Percentiles rank a stretch among this genome's conserved stretches.
Conservation (phyloP, 2,888 invertebrate species). For the Drosophila leonis region DNA sequence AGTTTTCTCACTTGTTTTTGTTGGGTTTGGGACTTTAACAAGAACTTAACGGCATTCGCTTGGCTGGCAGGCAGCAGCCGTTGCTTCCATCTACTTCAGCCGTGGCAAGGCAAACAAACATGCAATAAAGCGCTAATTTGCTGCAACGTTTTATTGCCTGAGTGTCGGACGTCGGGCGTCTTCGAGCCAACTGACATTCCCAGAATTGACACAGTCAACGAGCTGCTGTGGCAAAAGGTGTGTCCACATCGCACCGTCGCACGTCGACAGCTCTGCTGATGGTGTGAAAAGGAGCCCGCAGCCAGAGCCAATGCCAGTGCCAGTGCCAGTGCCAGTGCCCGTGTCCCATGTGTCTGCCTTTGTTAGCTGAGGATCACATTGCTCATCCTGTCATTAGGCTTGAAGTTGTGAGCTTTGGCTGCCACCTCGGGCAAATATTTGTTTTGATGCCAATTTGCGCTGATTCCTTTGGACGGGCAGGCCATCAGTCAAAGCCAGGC, state of each 20-base stretch:
- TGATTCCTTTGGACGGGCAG: conserved; percentile 75
- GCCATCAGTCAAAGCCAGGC: conserved; percentile 44
- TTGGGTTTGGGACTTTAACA: conserved; percentile 42
- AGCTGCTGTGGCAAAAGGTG: conserved; percentile 63
- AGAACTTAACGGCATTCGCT: conserved; percentile 65
- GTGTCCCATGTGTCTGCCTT: conserved; percentile 31
- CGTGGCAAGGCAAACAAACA: conserved; percentile 66
- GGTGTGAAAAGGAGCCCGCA: conserved; percentile 67
- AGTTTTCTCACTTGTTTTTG: no score
- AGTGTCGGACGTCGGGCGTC: conserved; percentile 10
- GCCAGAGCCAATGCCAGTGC: conserved; percentile 5
- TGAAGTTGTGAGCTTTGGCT: conserved; percentile 58
- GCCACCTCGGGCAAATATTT: conserved; percentile 79
- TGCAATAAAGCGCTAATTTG: conserved; percentile 77
- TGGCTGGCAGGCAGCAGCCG: conserved; percentile 39
- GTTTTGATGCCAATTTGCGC: conserved; percentile 78
- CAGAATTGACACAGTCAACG: conserved; percentile 75
- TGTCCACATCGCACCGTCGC: conserved; percentile 67
- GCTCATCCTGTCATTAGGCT: conserved; percentile 72
- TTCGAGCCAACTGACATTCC: conserved; percentile 57
- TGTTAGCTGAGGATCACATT: conserved; percentile 44
- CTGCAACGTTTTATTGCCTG: conserved; percentile 69
- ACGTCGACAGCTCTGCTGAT: conserved; percentile 41
- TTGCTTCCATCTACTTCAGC: conserved; percentile 24
- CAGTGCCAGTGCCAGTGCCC: not conserved